A percentile compares a stretch with the other conserved stretches of the same genome.
Evolutionary conservation across 2,888 invertebrate genomes (phyloP).

Genomic region (Coelogynopora nodosa): DNA sequence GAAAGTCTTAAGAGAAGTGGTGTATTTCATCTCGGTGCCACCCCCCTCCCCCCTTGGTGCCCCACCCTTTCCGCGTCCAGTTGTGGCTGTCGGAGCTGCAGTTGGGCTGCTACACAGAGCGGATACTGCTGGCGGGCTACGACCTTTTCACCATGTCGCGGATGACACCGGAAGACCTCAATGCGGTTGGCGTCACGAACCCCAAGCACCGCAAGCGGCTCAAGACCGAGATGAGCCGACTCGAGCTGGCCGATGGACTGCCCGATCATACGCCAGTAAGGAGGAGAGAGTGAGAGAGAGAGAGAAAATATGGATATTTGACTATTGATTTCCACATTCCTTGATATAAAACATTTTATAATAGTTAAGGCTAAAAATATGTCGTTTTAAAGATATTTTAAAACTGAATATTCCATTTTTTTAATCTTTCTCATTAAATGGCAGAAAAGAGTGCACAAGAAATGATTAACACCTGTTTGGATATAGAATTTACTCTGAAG

Average conservation of each 20-base stretch:
- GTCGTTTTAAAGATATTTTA: neutral
- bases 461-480: too few species aligned
- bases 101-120: constrained; percentile 2
- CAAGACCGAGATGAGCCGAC: constrained; percentile 88
- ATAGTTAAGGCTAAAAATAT: too few species aligned
- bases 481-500: too few species aligned
- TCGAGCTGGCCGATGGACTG: constrained; percentile 70
- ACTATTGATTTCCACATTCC: too few species aligned
- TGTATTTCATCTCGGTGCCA: too few species aligned
- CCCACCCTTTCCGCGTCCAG: too few species aligned
- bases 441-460: too few species aligned
- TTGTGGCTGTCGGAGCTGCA: neutral
- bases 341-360: too few species aligned
- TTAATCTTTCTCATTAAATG: neutral
- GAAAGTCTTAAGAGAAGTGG: too few species aligned
- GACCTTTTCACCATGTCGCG: constrained; percentile 95
- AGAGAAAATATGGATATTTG: too few species aligned
- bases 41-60: too few species aligned
- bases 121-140: constrained; percentile 73
- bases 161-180: constrained; percentile 88
- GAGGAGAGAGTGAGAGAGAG: too few species aligned
- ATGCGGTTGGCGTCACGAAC: constrained; percentile 79
- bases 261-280: constrained; percentile 67
- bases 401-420: neutral
- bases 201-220: constrained; percentile 91